A percentile compares a stretch with the other conserved stretches of the same genome.
phyloP scores from a whole-genome alignment of 53 echinoderm and acorn worm genomes.

The Luidia sarsii region DNA sequence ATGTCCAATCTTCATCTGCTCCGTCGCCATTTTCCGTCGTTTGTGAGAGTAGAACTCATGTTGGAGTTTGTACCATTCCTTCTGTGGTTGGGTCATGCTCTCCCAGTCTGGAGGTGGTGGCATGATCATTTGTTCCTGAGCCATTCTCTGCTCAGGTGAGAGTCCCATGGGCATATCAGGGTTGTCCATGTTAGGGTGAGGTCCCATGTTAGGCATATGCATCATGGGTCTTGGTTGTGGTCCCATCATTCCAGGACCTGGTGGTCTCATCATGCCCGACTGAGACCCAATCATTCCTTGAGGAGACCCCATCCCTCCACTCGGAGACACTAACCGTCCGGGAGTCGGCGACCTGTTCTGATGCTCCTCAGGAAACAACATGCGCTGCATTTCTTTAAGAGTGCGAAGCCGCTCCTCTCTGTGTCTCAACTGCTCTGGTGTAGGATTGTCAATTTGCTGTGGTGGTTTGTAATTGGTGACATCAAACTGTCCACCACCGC shows the following conservation, averaged over 20 bases:
- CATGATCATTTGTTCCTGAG: conserved; percentile 71
- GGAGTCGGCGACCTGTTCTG: conserved; percentile 80
- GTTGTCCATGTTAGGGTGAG: conserved; percentile 74
- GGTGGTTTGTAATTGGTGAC: conserved; percentile 73
- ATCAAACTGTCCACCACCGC: conserved; percentile 72
- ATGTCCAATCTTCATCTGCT: conserved; percentile 76
- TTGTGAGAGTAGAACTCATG: conserved; percentile 94
- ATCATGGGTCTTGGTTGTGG: conserved; percentile 79
- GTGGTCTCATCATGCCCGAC: conserved; percentile 70
- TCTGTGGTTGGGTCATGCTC: conserved; percentile 85
- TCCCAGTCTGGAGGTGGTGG: conserved; percentile 89
- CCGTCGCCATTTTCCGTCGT: conserved; percentile 79
- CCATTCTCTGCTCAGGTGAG: conserved; percentile 79
- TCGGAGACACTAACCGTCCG: conserved; percentile 83
- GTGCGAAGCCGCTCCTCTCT: conserved; percentile 81
- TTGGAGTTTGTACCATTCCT: conserved; percentile 94
- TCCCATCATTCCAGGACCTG: conserved; percentile 75
- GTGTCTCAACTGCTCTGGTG: conserved; percentile 91
- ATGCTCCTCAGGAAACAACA: conserved; percentile 95
- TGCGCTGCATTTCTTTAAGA: conserved; percentile 93
- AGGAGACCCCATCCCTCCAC: conserved; percentile 64
- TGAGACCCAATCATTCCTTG: conserved; percentile 49
- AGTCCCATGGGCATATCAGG: conserved; percentile 71
- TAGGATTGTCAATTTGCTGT: conserved; percentile 90
- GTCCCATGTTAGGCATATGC: conserved; percentile 71